Evolutionary conservation across 1,140 invertebrate genomes (phyloP).

Genomic region (Tetramorium alpestre): DNA sequence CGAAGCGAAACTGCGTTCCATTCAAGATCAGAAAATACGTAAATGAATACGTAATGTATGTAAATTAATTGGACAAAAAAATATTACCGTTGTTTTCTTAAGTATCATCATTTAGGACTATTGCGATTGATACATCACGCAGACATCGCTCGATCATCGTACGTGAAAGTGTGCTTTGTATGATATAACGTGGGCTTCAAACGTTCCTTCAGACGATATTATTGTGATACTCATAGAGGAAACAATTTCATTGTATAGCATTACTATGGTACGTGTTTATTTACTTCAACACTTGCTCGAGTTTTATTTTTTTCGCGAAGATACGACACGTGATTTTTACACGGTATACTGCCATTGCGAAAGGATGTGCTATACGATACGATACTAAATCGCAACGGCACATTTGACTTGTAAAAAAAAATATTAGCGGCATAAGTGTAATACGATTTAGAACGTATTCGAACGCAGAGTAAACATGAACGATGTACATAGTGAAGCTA

Average conservation of each 20-base stretch:
- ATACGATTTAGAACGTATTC: conserved; percentile 9
- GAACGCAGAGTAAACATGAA: conserved; percentile 4
- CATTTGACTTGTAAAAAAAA: conserved; percentile 26
- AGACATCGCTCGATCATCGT: conserved; percentile 31
- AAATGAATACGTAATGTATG: not conserved
- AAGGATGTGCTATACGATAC: not conserved
- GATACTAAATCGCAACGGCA: not conserved
- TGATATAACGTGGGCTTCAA: conserved; percentile 78
- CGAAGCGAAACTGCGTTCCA: conserved; percentile 28
- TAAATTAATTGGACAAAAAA: conserved; percentile 27
- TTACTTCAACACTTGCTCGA: conserved; percentile 8
- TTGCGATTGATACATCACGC: not conserved
- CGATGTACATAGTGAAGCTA: conserved; percentile 36
- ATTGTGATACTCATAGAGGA: conserved; percentile 83
- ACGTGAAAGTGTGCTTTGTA: conserved; percentile 42
- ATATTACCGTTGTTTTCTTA: not conserved
- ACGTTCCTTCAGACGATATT: conserved; percentile 84
- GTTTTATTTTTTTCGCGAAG: conserved; percentile 2
- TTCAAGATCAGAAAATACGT: not conserved
- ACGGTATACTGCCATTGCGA: conserved; percentile 5
- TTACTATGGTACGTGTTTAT: conserved; percentile 45
- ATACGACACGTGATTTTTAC: not conserved
- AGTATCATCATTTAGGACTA: not conserved
- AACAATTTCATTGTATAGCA: conserved; percentile 37
- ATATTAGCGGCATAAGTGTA: conserved; percentile 11